Evolutionary conservation across 2,888 invertebrate species (phyloP), one percentile per base, ranked within the genome.

Genomic region (Perizoma flavofasciatum): DNA sequence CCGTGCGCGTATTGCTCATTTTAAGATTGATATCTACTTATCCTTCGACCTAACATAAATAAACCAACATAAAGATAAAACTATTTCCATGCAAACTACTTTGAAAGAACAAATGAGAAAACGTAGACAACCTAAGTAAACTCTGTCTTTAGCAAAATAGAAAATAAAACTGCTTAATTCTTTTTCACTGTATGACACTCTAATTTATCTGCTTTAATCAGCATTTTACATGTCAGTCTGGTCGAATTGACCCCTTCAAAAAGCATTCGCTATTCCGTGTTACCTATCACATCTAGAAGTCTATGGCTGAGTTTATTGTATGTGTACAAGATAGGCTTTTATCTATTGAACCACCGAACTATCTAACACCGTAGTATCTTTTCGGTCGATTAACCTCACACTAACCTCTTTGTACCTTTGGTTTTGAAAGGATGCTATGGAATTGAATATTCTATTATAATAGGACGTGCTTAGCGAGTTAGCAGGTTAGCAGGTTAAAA

Each of bases 121-220:
- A 72, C 67, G 69, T 69, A 72, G 67, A 66, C 67, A 68, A 72
- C 67, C 69, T 69, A 72, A 71, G 61, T 68, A n/a, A n/a, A 49
- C 11, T 32, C 41, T 49, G 32, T 7, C 32, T 33, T 41, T 70
- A 68, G 63, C 69, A 72, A 72, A 69, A 68, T 60, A 63, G 53
- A 62, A 37, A 65, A 67, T 59, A 66, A 66, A 63, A 63, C 63
- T 39, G 50, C 63, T 61, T 63, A 60, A 63, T 67, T 68, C 68
- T 67, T 67, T 66, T 66, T 59, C 69, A 69, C 66, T 70, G 69
- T 73, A 73, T 74, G 77, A 73, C 71, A 74, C 70, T 70, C 75
- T 74, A 57, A 79, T 78, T 73, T 78, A 73, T 72, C 70, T 73
- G 72, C 73, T 71, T 69, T 75, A 68, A 66, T 74, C 66, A 77